phyloP scores from a whole-genome alignment of 2,113 vertebrate genomes.

The Columba janthina region DNA sequence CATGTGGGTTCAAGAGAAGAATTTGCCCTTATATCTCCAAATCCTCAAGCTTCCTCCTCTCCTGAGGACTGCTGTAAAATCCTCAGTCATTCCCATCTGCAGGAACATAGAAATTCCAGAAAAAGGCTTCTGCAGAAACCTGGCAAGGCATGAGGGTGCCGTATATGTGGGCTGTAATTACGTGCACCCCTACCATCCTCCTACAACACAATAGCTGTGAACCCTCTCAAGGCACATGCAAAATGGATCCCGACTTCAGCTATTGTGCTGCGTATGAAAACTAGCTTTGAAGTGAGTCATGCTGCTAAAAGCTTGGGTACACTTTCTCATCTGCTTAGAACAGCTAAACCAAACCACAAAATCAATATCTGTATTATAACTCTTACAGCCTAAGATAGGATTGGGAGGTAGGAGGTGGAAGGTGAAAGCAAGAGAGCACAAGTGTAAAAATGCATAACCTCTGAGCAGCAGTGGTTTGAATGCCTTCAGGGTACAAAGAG shows the following conservation, averaged over 20 bases:
- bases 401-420: background rate
- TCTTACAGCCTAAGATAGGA: background rate
- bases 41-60: background rate
- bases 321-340: constrained; percentile 10
- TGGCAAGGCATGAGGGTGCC: background rate
- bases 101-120: background rate
- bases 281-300: background rate
- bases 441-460: background rate
- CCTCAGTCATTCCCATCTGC: background rate
- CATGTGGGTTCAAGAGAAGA: constrained; percentile 12
- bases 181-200: background rate
- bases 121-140: background rate
- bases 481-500: background rate
- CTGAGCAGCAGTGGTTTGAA: background rate
- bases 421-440: background rate
- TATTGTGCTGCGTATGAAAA: background rate
- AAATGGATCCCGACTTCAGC: background rate
- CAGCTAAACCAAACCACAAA: background rate
- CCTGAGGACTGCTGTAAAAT: background rate
- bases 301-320: background rate
- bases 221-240: background rate
- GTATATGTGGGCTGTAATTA: background rate
- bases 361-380: background rate
- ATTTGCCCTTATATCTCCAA: constrained; percentile 18
- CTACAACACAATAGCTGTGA: background rate